These are phyloP conservation scores for Phaethon lepturus DNA, from an alignment of 2,113 vertebrate genomes.

Conservation along the genomic window DNA sequence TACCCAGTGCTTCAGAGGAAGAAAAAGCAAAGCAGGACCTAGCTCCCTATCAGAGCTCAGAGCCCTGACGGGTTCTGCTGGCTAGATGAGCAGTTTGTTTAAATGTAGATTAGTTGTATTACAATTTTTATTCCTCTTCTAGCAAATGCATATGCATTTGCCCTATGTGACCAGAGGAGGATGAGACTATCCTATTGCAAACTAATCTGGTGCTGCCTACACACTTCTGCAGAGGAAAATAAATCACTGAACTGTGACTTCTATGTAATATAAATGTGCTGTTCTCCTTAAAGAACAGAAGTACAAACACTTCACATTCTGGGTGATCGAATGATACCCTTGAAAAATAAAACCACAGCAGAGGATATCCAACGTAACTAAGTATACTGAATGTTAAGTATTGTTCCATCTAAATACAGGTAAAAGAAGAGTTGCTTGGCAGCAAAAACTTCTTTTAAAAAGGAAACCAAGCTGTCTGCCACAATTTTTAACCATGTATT, in stretches of 20 bases:
- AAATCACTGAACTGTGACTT: constrained; percentile 58
- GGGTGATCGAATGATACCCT: constrained; percentile 43
- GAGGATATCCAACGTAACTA: not conserved
- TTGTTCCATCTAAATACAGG: constrained; percentile 9
- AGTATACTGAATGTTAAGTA: constrained; percentile 22
- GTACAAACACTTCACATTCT: constrained; percentile 50
- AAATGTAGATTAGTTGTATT: constrained; percentile 50
- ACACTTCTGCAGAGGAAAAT: constrained; percentile 43
- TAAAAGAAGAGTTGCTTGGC: constrained; percentile 13
- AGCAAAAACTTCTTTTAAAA: constrained; percentile 8
- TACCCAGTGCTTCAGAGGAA: not conserved
- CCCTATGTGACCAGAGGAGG: constrained; percentile 52
- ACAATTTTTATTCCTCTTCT: constrained; percentile 22
- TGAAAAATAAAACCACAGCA: constrained; percentile 35
- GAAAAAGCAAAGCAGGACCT: not conserved
- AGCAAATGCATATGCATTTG: constrained; percentile 31
- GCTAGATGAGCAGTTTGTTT: constrained; percentile 14
- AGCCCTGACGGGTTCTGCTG: not conserved
- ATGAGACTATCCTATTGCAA: constrained; percentile 55
- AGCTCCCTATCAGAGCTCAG: not conserved
- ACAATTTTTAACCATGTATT: constrained; percentile 16
- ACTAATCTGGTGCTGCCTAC: constrained; percentile 35
- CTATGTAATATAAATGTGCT: constrained; percentile 50
- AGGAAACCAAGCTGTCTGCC: not conserved
- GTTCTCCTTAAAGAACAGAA: constrained; percentile 52